Evolutionary conservation across 2,797 vertebrate species (phyloP).

Genomic region (Hirundo rustica): DNA sequence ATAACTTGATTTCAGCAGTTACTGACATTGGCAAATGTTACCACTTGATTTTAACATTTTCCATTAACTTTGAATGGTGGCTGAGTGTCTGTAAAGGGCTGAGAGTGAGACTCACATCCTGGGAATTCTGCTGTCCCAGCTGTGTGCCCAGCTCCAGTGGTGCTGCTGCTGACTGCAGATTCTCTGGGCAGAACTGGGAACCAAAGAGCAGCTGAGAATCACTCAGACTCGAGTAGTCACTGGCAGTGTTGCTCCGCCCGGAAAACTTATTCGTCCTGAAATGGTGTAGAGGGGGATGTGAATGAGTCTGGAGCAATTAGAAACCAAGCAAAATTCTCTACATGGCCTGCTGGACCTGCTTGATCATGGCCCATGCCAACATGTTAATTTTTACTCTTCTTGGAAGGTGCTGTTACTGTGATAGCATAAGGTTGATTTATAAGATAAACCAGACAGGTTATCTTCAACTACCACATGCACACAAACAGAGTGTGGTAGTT

Average conservation of each 20-base stretch:
- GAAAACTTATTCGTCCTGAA: slow-evolving; percentile 72
- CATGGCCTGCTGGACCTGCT: rapidly evolving
- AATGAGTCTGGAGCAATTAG: not conserved
- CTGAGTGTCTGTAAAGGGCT: not conserved
- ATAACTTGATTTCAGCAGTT: not conserved
- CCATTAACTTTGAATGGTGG: not conserved
- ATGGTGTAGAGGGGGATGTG: not conserved
- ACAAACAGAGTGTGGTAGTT: not conserved
- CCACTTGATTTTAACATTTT: not conserved
- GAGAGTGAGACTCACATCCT: slow-evolving; percentile 82
- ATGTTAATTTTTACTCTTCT: not conserved
- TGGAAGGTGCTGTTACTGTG: rapidly evolving
- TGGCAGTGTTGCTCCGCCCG: slow-evolving; percentile 50
- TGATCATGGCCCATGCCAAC: not conserved
- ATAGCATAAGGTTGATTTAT: not conserved
- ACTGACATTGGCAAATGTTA: not conserved
- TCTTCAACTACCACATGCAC: not conserved
- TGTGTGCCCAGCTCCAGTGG: slow-evolving; percentile 81
- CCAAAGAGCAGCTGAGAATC: slow-evolving; percentile 91
- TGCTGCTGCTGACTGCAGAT: slow-evolving; percentile 73
- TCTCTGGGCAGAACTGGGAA: slow-evolving; percentile 89
- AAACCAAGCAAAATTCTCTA: not conserved
- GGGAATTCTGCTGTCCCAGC: slow-evolving; percentile 83
- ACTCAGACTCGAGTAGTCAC: slow-evolving; percentile 78
- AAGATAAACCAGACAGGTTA: not conserved